phyloP scores from a whole-genome alignment of 2,113 vertebrate species.

The Benitochromis conjunctus region DNA sequence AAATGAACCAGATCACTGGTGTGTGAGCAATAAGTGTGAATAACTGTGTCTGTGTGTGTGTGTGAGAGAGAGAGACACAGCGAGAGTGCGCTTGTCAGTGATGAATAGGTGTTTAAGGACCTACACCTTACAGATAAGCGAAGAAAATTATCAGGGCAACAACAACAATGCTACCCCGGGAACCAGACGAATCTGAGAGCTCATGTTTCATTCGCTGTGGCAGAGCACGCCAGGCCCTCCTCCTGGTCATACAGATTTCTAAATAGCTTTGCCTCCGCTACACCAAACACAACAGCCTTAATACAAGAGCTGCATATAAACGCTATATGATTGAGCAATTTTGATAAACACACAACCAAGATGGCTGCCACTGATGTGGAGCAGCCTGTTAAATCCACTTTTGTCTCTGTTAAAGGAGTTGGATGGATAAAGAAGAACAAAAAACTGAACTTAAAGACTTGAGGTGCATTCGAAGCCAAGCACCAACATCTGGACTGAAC shows the following conservation, averaged over 20 bases:
- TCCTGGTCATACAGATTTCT: not conserved
- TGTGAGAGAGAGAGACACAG: not conserved
- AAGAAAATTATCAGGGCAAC: constrained; percentile 62
- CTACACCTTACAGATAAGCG: constrained; percentile 67
- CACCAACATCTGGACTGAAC: not conserved
- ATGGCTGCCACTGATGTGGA: not conserved
- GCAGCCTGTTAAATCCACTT: not conserved
- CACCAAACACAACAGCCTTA: not conserved
- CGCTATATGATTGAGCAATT: not conserved
- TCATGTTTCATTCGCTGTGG: not conserved
- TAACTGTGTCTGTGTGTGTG: not conserved
- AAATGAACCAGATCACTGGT: constrained; percentile 62
- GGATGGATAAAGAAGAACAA: not conserved
- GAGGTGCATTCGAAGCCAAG: not conserved
- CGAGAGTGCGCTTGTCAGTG: constrained; percentile 49
- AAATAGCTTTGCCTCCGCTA: not conserved
- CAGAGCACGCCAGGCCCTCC: not conserved
- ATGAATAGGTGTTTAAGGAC: constrained; percentile 70
- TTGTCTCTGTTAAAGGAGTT: not conserved
- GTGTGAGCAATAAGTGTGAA: constrained; percentile 3
- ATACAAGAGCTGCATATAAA: not conserved
- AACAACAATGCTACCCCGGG: constrained; percentile 36
- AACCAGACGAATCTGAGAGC: not conserved
- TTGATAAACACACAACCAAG: not conserved
- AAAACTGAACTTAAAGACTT: not conserved